phyloP scores from a whole-genome alignment of 2,888 invertebrate species.

The Bombylius discolor region DNA sequence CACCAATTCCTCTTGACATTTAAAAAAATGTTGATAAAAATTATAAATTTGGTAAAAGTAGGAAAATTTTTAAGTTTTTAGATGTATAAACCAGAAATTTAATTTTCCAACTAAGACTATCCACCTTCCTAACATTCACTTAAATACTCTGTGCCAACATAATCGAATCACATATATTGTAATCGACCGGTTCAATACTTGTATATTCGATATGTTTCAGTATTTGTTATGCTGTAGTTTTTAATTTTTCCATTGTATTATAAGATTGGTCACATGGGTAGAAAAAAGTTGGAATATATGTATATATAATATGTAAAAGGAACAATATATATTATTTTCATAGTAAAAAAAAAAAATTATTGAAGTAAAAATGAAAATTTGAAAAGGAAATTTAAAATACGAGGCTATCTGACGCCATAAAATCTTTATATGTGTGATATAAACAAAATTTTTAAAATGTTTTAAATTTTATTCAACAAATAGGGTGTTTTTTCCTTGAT shows the following conservation, averaged over 20 bases:
- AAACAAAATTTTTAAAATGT: background rate
- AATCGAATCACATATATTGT: background rate
- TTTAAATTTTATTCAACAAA: no score
- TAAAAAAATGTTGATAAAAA: background rate
- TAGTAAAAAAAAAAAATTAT: background rate
- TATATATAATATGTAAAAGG: no score
- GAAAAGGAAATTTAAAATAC: no score
- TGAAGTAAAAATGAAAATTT: no score
- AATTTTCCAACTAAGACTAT: conserved; percentile 1
- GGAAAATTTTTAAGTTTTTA: background rate
- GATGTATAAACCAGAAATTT: background rate
- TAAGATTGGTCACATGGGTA: no score
- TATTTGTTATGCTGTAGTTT: no score
- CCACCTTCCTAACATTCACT: background rate
- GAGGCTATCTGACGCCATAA: background rate
- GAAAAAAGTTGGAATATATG: no score
- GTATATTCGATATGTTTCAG: background rate
- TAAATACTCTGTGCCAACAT: background rate
- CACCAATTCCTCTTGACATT: conserved; percentile 24
- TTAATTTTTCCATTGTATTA: no score
- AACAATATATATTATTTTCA: background rate
- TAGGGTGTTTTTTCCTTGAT: no score
- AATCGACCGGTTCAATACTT: background rate
- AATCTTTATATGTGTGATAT: background rate
- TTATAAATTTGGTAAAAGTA: background rate